phyloP scores from a whole-genome alignment of 1,140 invertebrate species.

The Linepithema humile region DNA sequence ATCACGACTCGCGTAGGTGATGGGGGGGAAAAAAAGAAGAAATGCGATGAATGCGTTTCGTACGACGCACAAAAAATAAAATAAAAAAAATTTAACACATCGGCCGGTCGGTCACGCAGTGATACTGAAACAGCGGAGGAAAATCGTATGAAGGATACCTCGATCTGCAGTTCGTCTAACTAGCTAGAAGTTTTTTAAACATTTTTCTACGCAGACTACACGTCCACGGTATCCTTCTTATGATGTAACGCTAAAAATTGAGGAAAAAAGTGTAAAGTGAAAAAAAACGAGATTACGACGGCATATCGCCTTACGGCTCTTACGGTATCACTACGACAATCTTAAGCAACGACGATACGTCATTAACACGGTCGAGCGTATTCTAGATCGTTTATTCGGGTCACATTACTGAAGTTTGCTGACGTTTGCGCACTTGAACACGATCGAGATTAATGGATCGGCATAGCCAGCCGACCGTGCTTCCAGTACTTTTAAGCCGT shows the following conservation, averaged over 20 bases:
- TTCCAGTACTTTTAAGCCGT: slow-evolving; percentile 46
- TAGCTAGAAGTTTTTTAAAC: slow-evolving; percentile 41
- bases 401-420: slow-evolving; percentile 55
- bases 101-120: slow-evolving; percentile 47
- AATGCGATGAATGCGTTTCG: slow-evolving; percentile 39
- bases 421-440: slow-evolving; percentile 57
- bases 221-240: slow-evolving; percentile 38
- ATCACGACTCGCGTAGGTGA: slow-evolving; percentile 64
- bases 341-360: slow-evolving; percentile 59
- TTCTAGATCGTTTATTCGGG: slow-evolving; percentile 56
- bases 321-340: slow-evolving; percentile 51
- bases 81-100: slow-evolving; percentile 29
- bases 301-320: slow-evolving; percentile 22
- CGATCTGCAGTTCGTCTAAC: slow-evolving; percentile 1
- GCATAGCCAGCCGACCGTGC: slow-evolving; percentile 32
- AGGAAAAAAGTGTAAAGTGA: neutral
- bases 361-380: slow-evolving; percentile 53
- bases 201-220: slow-evolving; percentile 41
- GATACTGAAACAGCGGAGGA: slow-evolving; percentile 52
- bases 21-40: slow-evolving; percentile 42
- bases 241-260: slow-evolving; percentile 11
- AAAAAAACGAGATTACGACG: neutral
- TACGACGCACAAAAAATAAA: slow-evolving; percentile 17
- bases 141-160: slow-evolving; percentile 47
- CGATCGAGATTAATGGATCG: slow-evolving; percentile 53